Base-by-base conservation (phyloP, 1,140 invertebrate genomes). In the Epicauta chinensis region DNA sequence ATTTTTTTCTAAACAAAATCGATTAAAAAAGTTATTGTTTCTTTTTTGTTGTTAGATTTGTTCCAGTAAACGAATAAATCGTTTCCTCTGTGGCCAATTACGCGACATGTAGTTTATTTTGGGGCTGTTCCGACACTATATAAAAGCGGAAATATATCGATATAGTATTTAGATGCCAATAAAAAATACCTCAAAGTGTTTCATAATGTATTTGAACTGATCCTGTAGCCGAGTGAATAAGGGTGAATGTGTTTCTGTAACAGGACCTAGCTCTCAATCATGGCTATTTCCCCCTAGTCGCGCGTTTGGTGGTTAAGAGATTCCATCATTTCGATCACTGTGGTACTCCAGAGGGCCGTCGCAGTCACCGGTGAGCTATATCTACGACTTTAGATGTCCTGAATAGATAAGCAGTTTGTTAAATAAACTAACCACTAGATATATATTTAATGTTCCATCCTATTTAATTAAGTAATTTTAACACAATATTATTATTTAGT, bases 251-350 rank as follows among this genome's bases (percentile, higher is more conserved):
- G 44, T 52, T 49, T 32, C 29, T 46, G 17, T 40, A 37, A 51
- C 47, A 59, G 62, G 60, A 66, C 59, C 46, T 60, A 53, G 55
- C 59, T 61, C 63, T 69, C 69, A 68, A 71, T 71, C 69, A 71
- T 67, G 66, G 67, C 65, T 71, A 71, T 71, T 66, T 68, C 60
- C 65, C 69, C 69, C 69, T 58, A 62, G 69, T 55, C 57, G 65
- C 64, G 57, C 67, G 61, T 71, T 69, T 65, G 62, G 67, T 66
- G 67, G 66, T 69, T 69, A 68, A 69, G 62, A 70, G 68, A 70
- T 70, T 70, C 68, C 68, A 69, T 70, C 67, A 69, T 68, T 69
- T 64, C 64, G 68, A 69, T 69, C 67, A 65, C 51, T 64, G 66
- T 69, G 57, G 67, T 61, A 67, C 68, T 64, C 67, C 54, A 49